Evolutionary conservation across 2,888 invertebrate species (phyloP), one percentile per base, ranked within the genome.

Genomic region (Pterostichus madidus): DNA sequence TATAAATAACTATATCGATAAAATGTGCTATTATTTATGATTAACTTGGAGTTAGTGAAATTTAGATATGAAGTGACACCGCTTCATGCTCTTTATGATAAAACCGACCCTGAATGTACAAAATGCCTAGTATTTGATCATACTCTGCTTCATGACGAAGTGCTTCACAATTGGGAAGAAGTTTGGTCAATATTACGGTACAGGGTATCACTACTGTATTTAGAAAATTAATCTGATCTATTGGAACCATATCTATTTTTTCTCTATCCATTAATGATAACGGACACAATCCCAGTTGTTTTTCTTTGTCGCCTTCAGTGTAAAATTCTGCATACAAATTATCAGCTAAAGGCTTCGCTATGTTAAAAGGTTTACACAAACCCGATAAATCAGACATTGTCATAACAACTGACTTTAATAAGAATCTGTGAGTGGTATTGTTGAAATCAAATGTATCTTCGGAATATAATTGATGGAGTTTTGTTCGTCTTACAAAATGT

Each of bases 181-280:
- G 85, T 80, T 88, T 89, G 86, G 91, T 90, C 85, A 93, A 87
- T 85, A 93, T 88, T 86, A 92, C 88, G 15, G 91, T 89, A 83
- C 93, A 93, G 0, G 93, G 93, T 86, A 93, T 87, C 84, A 93
- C 92, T 76, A 93, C 92, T 44, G 93, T 91, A 0, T 91, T 90
- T 15, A 93, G 88, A 89, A 93, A 94, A 87, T 93, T 92, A 13
- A 93, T 91, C 90, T 94, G 94, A 85, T 93, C 93, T 24, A 92
- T 92, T 0, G 93, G 93, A 86, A 93, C 92, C 87, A 91, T 91
- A 83, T 90, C 85, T 84, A 90, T 88, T 85, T 93, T 93, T 0
- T 91, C 91, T 61, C 93, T 89, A 88, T 94, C 93, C 93, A 93
- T 93, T 90, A 93, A 92, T 84, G 92, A 91, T 5, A 93, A 90